Evolutionary conservation across 2,113 vertebrate genomes (phyloP).

Genomic region (Fulmarus glacialis): DNA sequence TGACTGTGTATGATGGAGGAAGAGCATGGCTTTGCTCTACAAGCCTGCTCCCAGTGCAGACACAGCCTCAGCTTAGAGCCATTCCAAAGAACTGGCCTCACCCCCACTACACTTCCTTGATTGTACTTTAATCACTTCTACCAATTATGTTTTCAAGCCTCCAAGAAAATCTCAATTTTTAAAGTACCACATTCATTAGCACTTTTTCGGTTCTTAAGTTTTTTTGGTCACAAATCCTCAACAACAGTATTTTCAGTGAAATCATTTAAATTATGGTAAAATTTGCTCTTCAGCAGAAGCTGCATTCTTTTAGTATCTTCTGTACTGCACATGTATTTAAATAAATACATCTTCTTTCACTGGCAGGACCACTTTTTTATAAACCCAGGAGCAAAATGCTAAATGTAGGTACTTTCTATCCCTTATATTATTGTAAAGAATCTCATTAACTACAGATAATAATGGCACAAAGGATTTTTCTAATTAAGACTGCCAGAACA

Average conservation of each 20-base stretch:
- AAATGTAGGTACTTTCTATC: background rate
- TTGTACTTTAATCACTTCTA: background rate
- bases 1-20: accelerated
- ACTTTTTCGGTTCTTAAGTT: background rate
- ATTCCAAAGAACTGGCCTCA: background rate
- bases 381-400: background rate
- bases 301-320: background rate
- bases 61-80: background rate
- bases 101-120: no score
- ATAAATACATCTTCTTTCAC: background rate
- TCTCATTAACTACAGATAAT: background rate
- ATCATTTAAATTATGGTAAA: background rate
- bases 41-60: background rate
- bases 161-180: background rate
- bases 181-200: background rate
- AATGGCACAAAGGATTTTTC: background rate
- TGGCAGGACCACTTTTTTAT: background rate
- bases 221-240: background rate
- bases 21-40: background rate
- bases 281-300: background rate
- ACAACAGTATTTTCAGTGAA: background rate
- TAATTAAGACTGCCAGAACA: background rate
- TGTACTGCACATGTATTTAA: background rate
- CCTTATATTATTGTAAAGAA: background rate
- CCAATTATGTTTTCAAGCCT: background rate